These are phyloP conservation scores for Erpobdella octoculata DNA, from an alignment of 2,888 invertebrate genomes.

Conservation along the genomic window DNA sequence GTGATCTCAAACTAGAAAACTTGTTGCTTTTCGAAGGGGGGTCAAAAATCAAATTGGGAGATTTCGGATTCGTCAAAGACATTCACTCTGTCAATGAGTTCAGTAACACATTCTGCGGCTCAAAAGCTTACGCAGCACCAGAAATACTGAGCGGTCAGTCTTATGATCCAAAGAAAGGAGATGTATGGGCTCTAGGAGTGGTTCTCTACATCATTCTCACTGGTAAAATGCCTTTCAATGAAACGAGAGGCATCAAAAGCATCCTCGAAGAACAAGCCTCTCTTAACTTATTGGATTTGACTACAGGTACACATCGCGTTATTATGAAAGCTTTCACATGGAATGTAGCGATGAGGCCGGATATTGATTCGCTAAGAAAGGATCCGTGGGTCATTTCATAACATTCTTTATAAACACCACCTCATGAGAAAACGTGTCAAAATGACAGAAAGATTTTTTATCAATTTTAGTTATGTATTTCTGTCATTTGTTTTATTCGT, in stretches of 20 bases:
- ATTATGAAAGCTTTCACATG: conserved; percentile 15
- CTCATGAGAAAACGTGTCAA: no score
- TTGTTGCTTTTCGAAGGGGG: conserved; percentile 52
- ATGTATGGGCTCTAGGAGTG: conserved; percentile 54
- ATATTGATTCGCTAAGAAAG: conserved; percentile 2
- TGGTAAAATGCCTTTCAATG: conserved; percentile 54
- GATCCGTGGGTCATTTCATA: conserved; percentile 12
- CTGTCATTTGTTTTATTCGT: no score
- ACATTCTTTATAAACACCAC: no score
- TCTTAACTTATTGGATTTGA: conserved; percentile 39
- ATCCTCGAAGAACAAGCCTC: conserved; percentile 47
- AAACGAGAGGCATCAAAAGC: conserved; percentile 48
- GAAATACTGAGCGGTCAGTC: conserved; percentile 55
- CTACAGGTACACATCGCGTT: not conserved
- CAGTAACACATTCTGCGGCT: conserved; percentile 55
- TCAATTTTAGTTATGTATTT: no score
- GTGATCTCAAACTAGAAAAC: conserved; percentile 56
- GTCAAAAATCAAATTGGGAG: conserved; percentile 52
- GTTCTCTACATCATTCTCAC: conserved; percentile 53
- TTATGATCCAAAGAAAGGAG: conserved; percentile 53
- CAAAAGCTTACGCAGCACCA: conserved; percentile 54
- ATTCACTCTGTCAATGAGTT: conserved; percentile 43
- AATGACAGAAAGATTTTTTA: no score
- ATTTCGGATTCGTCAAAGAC: conserved; percentile 53
- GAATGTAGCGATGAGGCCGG: conserved; percentile 19